Base-by-base conservation (phyloP, 2,113 vertebrate genomes). In the Thomomys bottae region DNA sequence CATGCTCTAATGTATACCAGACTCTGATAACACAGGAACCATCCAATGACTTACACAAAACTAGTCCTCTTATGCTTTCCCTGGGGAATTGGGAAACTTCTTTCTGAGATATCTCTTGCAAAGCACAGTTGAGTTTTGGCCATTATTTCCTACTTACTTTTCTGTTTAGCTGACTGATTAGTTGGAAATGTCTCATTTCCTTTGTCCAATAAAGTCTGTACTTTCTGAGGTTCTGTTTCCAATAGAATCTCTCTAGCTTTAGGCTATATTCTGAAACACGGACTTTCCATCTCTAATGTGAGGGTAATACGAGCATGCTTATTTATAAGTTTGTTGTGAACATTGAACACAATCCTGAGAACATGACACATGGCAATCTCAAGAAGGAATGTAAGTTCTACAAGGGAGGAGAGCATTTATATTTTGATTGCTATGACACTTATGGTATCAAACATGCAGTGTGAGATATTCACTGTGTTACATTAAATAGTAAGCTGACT, bases 401-500 rank as follows among this genome's bases (percentile, higher is more conserved):
- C 15, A 23, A 40, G 21, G 20, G 36, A 76, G 57, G 14, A 78
- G 21, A 66, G 6, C 9, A 49, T 57, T 72, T 71, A 23, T 38
- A 66, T 72, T 85, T 88, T 91, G 34, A 88, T 36, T 57, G 70
- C 64, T 81, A 71, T 61, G 54, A 5, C 76, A 34, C 70, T 57
- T 42, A 76, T 6, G n/a, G 67, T 38, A 71, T 66, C 4, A 66
- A 75, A 11, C 2, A 70, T 24, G 26, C 28, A 61, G 38, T 61
- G 54, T 49, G 34, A 34, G 23, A 32, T 77, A n/a, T 45, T 95
- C 88, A 57, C 12, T 67, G 61, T 86, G 21, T 78, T 45, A 61
- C 5, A 76, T 80, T 38, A 91, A 71, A 67, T 76, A 72, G 61
- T 49, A 71, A 77, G 15, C 18, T 20, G 21, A 79, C 5, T 24